Conservation (phyloP, 1,140 invertebrate genomes). For the Drosophila paulistorum region DNA sequence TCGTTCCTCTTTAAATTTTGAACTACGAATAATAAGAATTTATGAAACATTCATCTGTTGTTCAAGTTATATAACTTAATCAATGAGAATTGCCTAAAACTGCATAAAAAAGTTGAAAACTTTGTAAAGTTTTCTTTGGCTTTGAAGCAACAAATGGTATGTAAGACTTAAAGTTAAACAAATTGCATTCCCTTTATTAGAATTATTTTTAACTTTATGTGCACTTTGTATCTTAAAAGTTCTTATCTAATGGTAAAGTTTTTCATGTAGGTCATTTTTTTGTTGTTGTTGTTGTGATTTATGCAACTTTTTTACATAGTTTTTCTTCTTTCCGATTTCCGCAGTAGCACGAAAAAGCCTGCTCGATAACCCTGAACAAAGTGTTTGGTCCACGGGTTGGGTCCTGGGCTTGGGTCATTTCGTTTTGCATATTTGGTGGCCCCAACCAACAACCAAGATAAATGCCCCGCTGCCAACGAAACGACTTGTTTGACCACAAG, state of each 20-base stretch:
- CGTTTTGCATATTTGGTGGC: conserved; percentile 8
- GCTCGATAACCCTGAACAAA: conserved; percentile 6
- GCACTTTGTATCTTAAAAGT: background rate
- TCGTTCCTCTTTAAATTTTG: no score
- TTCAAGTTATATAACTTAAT: no score
- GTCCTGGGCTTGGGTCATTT: conserved; percentile 2
- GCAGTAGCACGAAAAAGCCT: background rate
- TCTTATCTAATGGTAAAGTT: background rate
- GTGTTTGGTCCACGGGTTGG: background rate
- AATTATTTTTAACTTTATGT: background rate
- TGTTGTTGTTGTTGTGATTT: background rate
- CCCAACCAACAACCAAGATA: background rate
- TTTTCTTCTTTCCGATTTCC: background rate
- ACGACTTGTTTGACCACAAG: conserved; percentile 9
- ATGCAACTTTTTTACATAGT: background rate
- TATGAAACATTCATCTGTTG: no score
- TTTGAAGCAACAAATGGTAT: background rate
- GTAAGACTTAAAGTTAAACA: background rate
- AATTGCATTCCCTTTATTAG: background rate
- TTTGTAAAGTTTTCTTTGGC: background rate
- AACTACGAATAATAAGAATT: no score
- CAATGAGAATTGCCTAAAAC: no score
- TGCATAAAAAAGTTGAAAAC: background rate
- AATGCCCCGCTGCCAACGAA: conserved; percentile 2
- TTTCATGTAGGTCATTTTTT: background rate